Evolutionary conservation across 2,888 invertebrate species (phyloP).

Genomic region (Volucella zonaria): DNA sequence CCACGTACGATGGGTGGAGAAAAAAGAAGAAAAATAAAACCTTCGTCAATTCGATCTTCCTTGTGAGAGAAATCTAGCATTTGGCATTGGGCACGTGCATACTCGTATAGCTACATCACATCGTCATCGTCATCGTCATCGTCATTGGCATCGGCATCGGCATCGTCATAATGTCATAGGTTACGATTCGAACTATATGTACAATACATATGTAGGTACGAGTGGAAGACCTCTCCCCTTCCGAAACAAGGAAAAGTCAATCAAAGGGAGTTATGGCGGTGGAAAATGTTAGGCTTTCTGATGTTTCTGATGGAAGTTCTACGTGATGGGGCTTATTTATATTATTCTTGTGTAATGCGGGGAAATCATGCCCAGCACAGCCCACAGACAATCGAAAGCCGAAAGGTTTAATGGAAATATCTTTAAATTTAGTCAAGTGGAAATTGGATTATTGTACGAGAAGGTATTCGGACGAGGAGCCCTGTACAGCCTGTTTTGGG

Average conservation of each 20-base stretch:
- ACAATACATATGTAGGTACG: background rate
- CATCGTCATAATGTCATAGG: background rate
- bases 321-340: slow-evolving; percentile 8
- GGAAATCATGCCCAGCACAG: no score
- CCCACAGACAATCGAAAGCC: no score
- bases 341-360: background rate
- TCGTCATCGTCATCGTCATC: no score
- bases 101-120: no score
- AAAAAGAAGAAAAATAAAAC: background rate
- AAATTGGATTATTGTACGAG: no score
- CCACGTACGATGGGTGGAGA: no score
- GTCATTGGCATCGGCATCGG: no score
- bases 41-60: slow-evolving; percentile 1
- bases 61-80: slow-evolving; percentile 1
- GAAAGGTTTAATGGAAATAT: no score
- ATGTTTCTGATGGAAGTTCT: slow-evolving; percentile 2
- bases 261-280: slow-evolving; percentile 9
- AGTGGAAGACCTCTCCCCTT: background rate
- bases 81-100: slow-evolving; percentile 56
- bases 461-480: no score
- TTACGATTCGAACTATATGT: background rate
- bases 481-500: no score
- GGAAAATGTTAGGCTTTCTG: slow-evolving; percentile 5
- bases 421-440: no score
- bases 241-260: slow-evolving; percentile 12